Evolutionary conservation across 2,888 invertebrate genomes (phyloP).

Genomic region (Drosophila meridiana): DNA sequence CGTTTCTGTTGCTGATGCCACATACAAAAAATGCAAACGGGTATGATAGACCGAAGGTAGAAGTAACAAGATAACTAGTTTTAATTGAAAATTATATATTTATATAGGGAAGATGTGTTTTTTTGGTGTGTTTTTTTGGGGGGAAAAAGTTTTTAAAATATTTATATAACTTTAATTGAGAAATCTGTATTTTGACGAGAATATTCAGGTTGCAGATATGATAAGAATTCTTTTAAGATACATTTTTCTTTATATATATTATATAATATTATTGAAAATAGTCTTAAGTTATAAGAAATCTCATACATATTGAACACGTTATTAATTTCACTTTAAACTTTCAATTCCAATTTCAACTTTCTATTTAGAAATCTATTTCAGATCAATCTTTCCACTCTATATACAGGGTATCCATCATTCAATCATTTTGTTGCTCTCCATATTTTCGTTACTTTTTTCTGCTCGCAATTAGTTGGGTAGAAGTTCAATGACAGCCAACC

Average conservation of each 20-base stretch:
- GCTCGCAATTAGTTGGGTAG: conserved; percentile 71
- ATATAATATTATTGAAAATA: no score
- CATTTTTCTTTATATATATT: no score
- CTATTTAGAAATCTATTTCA: neutral
- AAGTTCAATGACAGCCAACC: conserved; percentile 37
- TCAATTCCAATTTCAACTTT: neutral
- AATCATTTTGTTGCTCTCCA: neutral
- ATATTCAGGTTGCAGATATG: neutral
- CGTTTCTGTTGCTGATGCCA: neutral
- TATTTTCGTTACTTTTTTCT: conserved; percentile 16
- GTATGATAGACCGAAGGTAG: conserved; percentile 1
- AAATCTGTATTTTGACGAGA: neutral
- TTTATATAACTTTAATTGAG: neutral
- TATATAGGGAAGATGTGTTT: no score
- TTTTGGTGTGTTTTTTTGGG: no score
- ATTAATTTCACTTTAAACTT: neutral
- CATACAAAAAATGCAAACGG: neutral
- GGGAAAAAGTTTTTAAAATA: no score
- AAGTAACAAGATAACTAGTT: no score
- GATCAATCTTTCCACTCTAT: neutral
- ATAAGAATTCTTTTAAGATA: neutral
- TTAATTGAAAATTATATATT: neutral
- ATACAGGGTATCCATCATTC: neutral
- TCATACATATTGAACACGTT: no score
- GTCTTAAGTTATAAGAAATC: no score